These are phyloP conservation scores for Brachymystax lenok DNA, from an alignment of 2,797 vertebrate genomes.

Conservation along the genomic window DNA sequence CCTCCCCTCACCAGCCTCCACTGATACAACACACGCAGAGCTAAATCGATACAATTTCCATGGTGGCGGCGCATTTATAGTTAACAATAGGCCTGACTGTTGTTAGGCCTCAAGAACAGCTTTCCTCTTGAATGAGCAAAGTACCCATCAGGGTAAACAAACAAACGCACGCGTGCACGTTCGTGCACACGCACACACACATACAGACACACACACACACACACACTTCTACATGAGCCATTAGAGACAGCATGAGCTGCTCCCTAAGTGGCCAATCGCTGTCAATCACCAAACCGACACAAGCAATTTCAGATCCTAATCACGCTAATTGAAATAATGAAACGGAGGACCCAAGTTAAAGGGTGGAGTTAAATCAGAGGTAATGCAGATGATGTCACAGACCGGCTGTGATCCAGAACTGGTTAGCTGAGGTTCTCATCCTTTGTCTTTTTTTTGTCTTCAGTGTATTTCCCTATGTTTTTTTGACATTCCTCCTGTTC, in stretches of 20 bases:
- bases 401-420: conserved; percentile 18
- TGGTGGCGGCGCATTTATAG: neutral
- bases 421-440: neutral
- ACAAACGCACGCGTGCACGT: neutral
- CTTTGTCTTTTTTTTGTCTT: conserved; percentile 2
- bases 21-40: neutral
- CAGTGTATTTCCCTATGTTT: conserved; percentile 26
- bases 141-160: conserved; percentile 31
- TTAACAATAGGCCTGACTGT: conserved; percentile 7
- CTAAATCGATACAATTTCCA: neutral
- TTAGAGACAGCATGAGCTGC: too few species aligned
- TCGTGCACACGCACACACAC: too few species aligned
- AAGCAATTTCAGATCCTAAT: conserved; percentile 51
- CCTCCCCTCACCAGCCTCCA: neutral
- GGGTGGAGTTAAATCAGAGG: conserved; percentile 54
- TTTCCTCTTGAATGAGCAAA: conserved; percentile 57
- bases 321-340: conserved; percentile 72
- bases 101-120: conserved; percentile 61
- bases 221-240: conserved; percentile 44
- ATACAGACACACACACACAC: too few species aligned
- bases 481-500: conserved; percentile 33
- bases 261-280: conserved; percentile 74
- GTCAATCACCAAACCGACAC: conserved; percentile 66
- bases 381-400: conserved; percentile 38
- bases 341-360: conserved; percentile 50